These are phyloP conservation scores for Alloscopus bannaensis DNA, from an alignment of 2,888 invertebrate species.

Conservation along the genomic window DNA sequence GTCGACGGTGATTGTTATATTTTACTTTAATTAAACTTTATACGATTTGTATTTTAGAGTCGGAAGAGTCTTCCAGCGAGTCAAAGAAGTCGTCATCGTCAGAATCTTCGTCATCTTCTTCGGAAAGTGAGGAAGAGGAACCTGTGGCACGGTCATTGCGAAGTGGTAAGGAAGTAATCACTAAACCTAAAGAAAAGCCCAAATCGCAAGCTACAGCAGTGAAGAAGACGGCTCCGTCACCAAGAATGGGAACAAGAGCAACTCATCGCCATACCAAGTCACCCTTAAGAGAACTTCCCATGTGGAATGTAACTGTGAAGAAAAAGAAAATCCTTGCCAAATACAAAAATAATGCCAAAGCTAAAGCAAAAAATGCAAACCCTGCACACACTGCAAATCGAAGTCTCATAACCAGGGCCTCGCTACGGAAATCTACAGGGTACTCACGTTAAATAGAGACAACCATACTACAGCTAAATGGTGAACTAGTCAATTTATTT, in stretches of 20 bases:
- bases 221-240: conserved; percentile 48
- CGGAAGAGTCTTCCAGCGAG: conserved; percentile 33
- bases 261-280: conserved; percentile 69
- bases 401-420: conserved; percentile 36
- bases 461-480: too few relatives aligned
- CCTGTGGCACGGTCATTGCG: conserved; percentile 66
- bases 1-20: not conserved
- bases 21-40: not conserved
- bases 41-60: conserved; percentile 31
- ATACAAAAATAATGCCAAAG: conserved; percentile 56
- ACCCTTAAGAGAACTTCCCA: conserved; percentile 72
- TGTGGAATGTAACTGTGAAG: conserved; percentile 65
- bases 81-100: conserved; percentile 45
- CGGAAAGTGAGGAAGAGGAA: conserved; percentile 51
- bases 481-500: too few relatives aligned
- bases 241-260: conserved; percentile 68
- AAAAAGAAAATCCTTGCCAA: conserved; percentile 59
- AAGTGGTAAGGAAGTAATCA: conserved; percentile 67
- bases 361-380: conserved; percentile 41
- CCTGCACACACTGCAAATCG: not conserved
- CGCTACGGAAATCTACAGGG: conserved; percentile 46
- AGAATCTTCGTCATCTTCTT: conserved; percentile 43
- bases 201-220: conserved; percentile 13
- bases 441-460: conserved; percentile 6
- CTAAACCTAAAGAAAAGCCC: conserved; percentile 48